These are phyloP conservation scores for Scolopax mira DNA, from an alignment of 2,113 vertebrate genomes.

Conservation along the genomic window DNA sequence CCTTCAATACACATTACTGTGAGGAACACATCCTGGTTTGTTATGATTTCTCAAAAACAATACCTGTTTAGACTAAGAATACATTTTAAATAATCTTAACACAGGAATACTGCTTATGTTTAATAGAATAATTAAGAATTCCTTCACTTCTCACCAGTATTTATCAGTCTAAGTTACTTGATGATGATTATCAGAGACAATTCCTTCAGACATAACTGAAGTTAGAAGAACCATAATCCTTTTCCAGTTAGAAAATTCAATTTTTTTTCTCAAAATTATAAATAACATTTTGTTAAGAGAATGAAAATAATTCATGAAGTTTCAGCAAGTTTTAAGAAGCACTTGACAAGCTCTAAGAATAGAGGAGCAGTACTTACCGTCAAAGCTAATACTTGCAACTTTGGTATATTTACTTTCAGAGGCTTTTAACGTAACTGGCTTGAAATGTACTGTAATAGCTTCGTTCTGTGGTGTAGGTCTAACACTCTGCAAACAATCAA, in stretches of 20 bases:
- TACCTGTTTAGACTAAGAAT: neutral
- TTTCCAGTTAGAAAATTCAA: neutral
- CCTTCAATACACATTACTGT: neutral
- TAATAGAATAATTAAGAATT: neutral
- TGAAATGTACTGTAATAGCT: slow-evolving; percentile 92
- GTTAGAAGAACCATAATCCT: neutral
- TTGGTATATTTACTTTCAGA: slow-evolving; percentile 97
- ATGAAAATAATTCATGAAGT: neutral
- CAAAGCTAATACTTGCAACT: slow-evolving; percentile 98
- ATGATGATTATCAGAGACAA: neutral
- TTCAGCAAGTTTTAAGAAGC: neutral
- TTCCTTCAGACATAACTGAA: neutral
- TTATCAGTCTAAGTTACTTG: neutral
- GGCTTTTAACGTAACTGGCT: slow-evolving; percentile 93
- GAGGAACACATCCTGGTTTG: neutral
- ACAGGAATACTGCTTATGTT: neutral
- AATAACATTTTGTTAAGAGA: neutral
- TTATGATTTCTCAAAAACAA: neutral
- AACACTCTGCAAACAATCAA: slow-evolving; percentile 84
- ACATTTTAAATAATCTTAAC: neutral
- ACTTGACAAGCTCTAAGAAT: neutral
- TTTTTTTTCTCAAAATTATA: neutral
- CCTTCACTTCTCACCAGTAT: neutral
- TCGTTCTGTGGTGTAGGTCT: slow-evolving; percentile 95
- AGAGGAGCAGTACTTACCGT: slow-evolving; percentile 82